These are phyloP conservation scores for Brachyptera risi DNA, from an alignment of 2,888 invertebrate genomes.

Conservation along the genomic window DNA sequence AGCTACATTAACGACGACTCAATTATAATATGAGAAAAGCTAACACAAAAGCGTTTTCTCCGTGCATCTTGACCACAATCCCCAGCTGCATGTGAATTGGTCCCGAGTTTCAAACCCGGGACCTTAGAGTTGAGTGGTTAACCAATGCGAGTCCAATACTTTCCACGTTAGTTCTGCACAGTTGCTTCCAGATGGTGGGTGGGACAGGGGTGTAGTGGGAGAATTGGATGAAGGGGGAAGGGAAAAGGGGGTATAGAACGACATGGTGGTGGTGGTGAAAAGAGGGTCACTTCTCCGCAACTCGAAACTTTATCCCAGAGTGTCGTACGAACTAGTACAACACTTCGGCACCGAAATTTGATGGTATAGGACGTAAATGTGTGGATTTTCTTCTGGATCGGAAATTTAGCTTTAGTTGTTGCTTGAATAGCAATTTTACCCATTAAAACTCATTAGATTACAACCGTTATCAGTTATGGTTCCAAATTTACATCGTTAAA, in stretches of 20 bases:
- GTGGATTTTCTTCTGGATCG: too few relatives aligned
- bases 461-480: too few relatives aligned
- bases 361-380: too few relatives aligned
- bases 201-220: slow-evolving; percentile 3
- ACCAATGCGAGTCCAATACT: slow-evolving; percentile 29
- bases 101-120: not conserved
- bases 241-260: not conserved
- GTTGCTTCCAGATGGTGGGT: slow-evolving; percentile 27
- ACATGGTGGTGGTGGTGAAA: not conserved
- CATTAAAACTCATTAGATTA: too few relatives aligned
- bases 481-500: too few relatives aligned
- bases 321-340: slow-evolving; percentile 4
- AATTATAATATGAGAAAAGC: not conserved
- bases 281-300: not conserved
- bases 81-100: slow-evolving; percentile 9
- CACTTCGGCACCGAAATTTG: not conserved
- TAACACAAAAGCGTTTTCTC: too few relatives aligned
- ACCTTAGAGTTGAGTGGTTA: slow-evolving; percentile 25
- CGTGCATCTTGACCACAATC: slow-evolving; percentile 2
- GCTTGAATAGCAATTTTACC: too few relatives aligned
- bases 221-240: not conserved
- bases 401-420: too few relatives aligned
- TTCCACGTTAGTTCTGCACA: slow-evolving; percentile 29
- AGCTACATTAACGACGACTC: not conserved
- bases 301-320: slow-evolving; percentile 10